Evolutionary conservation across 2,797 vertebrate species (phyloP).

Genomic region (Rhynchonycteris naso): DNA sequence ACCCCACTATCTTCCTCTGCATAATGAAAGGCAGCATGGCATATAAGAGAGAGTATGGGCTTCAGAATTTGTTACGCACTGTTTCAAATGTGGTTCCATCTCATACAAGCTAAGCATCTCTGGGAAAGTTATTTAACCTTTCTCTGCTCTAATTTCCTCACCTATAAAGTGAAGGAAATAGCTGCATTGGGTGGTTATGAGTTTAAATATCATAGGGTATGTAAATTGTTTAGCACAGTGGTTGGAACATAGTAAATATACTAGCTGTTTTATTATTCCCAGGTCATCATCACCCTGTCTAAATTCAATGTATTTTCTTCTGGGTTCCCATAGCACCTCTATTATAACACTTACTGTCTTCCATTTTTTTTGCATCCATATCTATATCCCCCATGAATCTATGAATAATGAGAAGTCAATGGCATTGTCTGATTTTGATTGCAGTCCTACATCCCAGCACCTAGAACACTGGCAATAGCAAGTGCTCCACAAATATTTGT

Average conservation of each 20-base stretch:
- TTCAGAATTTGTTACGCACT: background rate
- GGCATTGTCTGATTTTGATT: background rate
- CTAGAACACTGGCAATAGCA: background rate
- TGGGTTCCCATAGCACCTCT: background rate
- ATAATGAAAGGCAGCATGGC: background rate
- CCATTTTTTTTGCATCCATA: background rate
- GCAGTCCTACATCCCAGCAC: background rate
- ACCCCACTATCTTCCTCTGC: background rate
- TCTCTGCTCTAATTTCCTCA: background rate
- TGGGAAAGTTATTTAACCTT: background rate
- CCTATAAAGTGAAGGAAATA: background rate
- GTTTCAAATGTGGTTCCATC: background rate
- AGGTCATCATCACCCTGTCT: background rate
- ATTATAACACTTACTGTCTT: background rate
- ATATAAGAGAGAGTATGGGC: background rate
- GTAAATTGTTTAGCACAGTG: background rate
- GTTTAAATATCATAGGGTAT: background rate
- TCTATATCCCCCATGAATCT: background rate
- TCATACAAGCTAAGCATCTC: background rate
- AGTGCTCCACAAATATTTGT: background rate
- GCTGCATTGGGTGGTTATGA: background rate
- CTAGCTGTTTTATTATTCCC: background rate
- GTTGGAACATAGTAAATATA: background rate
- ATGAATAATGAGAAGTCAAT: background rate
- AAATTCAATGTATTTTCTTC: conserved; percentile 1